Evolutionary conservation across 2,888 invertebrate genomes (phyloP).

Genomic region (Malthinus flaveolus): DNA sequence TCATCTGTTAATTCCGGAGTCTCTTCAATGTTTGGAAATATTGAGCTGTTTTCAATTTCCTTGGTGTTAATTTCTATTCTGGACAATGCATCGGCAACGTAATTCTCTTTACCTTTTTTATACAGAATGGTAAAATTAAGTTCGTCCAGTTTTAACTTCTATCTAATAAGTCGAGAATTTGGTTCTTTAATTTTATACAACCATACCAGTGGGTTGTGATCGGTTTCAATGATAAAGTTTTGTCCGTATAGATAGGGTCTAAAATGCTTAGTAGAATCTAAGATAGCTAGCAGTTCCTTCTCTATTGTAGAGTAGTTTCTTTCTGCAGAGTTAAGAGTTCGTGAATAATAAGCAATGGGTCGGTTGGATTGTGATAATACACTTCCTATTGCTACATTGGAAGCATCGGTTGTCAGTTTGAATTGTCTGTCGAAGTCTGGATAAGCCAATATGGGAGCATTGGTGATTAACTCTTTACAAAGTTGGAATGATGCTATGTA

Average conservation of each 20-base stretch:
- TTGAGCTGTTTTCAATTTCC: too few relatives aligned
- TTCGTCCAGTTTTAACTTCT: conserved; percentile 35
- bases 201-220: conserved; percentile 27
- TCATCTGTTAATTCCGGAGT: too few relatives aligned
- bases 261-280: conserved; percentile 28
- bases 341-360: not conserved
- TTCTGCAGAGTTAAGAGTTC: not conserved
- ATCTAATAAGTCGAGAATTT: conserved; percentile 17
- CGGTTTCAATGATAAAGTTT: conserved; percentile 27
- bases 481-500: conserved; percentile 6
- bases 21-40: too few relatives aligned
- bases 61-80: too few relatives aligned
- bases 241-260: conserved; percentile 32
- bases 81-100: conserved; percentile 37
- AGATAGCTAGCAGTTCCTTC: conserved; percentile 29
- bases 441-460: conserved; percentile 16
- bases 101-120: conserved; percentile 38
- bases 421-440: conserved; percentile 28
- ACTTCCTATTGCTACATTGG: conserved; percentile 21
- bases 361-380: conserved; percentile 25
- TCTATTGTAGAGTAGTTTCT: conserved; percentile 38
- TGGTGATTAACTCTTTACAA: conserved; percentile 17
- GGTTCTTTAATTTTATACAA: conserved; percentile 14
- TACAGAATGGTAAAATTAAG: conserved; percentile 38
- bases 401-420: conserved; percentile 25